phyloP scores from a whole-genome alignment of 2,797 vertebrate species.

The Enteromius afrohamiltoni region DNA sequence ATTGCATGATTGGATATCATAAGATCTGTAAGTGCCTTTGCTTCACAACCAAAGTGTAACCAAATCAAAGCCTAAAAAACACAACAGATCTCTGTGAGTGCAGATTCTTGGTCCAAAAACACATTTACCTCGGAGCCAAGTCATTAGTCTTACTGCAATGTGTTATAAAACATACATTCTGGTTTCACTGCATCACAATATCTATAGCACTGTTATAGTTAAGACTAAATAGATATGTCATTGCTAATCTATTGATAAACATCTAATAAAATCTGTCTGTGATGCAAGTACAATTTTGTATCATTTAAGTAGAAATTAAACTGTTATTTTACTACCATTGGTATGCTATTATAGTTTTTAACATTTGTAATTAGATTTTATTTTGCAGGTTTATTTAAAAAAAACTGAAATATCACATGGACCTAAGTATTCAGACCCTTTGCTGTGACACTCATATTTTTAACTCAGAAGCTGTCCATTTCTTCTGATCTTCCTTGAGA shows the following conservation, averaged over 20 bases:
- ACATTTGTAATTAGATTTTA: no score
- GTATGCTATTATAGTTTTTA: no score
- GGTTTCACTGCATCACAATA: neutral
- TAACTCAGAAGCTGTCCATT: no score
- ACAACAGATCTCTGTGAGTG: no score
- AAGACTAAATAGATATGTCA: neutral
- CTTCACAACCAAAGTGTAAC: constrained; percentile 16
- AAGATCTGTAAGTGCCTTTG: constrained; percentile 33
- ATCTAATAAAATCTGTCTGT: constrained; percentile 10
- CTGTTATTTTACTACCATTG: no score
- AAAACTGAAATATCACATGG: no score
- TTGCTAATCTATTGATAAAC: neutral
- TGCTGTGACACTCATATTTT: no score
- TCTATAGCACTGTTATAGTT: neutral
- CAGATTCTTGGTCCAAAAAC: neutral
- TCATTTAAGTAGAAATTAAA: no score
- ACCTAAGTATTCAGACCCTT: no score
- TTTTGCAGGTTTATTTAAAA: no score
- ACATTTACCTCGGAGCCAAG: neutral
- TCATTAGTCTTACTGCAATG: neutral
- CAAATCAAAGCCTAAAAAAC: neutral
- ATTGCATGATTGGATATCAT: neutral
- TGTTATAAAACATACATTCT: neutral
- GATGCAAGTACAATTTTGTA: neutral
- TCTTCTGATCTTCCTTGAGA: no score